Evolutionary conservation across 1,140 invertebrate species (phyloP).

Genomic region (Eurytemora carolleeae): DNA sequence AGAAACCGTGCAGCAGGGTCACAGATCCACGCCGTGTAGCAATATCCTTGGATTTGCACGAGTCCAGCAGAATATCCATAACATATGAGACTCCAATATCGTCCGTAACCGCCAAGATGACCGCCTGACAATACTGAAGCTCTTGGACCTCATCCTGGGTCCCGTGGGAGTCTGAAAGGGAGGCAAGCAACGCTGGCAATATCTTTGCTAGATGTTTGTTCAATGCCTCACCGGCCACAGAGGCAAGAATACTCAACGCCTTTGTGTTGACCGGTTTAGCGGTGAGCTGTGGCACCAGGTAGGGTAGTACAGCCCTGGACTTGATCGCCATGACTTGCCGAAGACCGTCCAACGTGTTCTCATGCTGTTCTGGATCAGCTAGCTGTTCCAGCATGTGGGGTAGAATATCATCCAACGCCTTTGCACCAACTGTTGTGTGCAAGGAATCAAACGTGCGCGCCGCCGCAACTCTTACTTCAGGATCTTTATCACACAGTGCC

Average conservation of each 20-base stretch:
- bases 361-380: conserved; percentile 49
- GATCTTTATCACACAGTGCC: conserved; percentile 75
- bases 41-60: conserved; percentile 39
- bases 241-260: conserved; percentile 71
- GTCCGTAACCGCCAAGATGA: conserved; percentile 70
- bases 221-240: conserved; percentile 78
- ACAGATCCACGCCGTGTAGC: conserved; percentile 50
- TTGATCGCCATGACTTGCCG: conserved; percentile 93
- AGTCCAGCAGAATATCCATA: conserved; percentile 71
- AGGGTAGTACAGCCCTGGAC: conserved; percentile 79
- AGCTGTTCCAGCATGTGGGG: conserved; percentile 67
- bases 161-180: conserved; percentile 40
- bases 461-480: conserved; percentile 78
- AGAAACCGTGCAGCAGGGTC: conserved; percentile 69
- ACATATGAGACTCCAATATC: conserved; percentile 66
- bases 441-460: conserved; percentile 90
- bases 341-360: conserved; percentile 75
- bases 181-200: conserved; percentile 62
- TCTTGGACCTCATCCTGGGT: conserved; percentile 45
- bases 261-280: conserved; percentile 66
- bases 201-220: conserved; percentile 75
- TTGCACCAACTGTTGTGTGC: conserved; percentile 75
- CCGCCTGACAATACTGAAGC: conserved; percentile 52
- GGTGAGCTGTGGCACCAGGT: conserved; percentile 82
- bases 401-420: conserved; percentile 92